These are phyloP conservation scores for Zaprionus ghesquierei DNA, from an alignment of 1,140 invertebrate genomes.

Conservation along the genomic window DNA sequence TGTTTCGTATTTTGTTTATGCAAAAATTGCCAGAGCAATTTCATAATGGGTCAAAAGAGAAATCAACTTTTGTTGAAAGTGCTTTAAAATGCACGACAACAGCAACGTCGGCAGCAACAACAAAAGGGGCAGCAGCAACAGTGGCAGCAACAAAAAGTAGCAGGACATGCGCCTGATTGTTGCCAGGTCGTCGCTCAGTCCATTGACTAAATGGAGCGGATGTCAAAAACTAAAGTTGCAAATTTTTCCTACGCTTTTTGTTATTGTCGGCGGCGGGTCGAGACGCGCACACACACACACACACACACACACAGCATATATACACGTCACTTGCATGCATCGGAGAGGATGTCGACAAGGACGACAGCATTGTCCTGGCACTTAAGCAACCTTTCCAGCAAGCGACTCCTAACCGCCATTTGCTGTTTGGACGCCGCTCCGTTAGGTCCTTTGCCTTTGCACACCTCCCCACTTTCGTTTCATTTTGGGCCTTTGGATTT, in stretches of 20 bases:
- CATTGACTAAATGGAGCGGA: constrained; percentile 79
- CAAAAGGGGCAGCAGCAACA: neutral
- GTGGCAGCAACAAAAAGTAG: constrained; percentile 8
- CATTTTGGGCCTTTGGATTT: constrained; percentile 9
- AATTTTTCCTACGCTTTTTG: constrained; percentile 53
- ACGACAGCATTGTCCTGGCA: constrained; percentile 45
- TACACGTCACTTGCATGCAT: constrained; percentile 46
- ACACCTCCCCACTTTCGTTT: constrained; percentile 11
- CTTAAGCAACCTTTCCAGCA: constrained; percentile 45
- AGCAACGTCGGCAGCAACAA: constrained; percentile 28
- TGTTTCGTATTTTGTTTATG: constrained; percentile 81
- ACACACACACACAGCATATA: constrained; percentile 19
- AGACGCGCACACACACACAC: constrained; percentile 12
- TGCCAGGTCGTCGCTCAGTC: constrained; percentile 68
- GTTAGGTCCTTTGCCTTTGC: constrained; percentile 50
- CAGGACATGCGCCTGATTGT: constrained; percentile 71
- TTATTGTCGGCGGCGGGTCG: constrained; percentile 20
- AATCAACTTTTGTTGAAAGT: constrained; percentile 80
- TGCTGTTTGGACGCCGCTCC: constrained; percentile 68
- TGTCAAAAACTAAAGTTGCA: constrained; percentile 77
- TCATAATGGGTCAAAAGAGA: constrained; percentile 81
- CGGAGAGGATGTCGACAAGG: constrained; percentile 36
- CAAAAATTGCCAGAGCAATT: constrained; percentile 80
- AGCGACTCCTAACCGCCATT: constrained; percentile 54
- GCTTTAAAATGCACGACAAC: constrained; percentile 77